Conservation (phyloP, 2,797 vertebrate species). For the Molossus molossus region DNA sequence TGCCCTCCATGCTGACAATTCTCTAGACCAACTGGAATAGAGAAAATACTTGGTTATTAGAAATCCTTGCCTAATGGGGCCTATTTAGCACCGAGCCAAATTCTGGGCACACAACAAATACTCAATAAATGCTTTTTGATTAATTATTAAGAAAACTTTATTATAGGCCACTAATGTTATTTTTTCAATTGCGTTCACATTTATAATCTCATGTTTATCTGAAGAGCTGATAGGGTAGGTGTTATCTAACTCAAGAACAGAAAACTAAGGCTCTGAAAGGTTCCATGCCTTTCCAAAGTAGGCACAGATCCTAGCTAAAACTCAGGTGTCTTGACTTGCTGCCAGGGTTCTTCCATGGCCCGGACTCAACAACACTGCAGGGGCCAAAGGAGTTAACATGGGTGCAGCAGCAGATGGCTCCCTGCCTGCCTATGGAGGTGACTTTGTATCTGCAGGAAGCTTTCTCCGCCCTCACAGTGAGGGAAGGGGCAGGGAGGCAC, state of each 20-base stretch:
- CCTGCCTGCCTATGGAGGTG: neutral
- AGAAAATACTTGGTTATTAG: constrained; percentile 26
- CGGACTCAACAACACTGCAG: neutral
- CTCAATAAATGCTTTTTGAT: neutral
- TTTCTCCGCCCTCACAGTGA: constrained; percentile 43
- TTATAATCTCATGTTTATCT: constrained; percentile 33
- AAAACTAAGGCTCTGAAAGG: constrained; percentile 40
- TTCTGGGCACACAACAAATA: neutral
- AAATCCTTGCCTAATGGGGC: neutral
- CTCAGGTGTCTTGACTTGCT: neutral
- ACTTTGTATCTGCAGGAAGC: constrained; percentile 41
- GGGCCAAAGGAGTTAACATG: neutral
- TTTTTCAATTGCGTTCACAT: constrained; percentile 55
- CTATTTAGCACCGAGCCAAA: neutral
- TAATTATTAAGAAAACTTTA: constrained; percentile 66
- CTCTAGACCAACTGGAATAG: neutral
- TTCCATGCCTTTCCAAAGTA: neutral
- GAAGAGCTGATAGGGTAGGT: neutral
- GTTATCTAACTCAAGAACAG: neutral
- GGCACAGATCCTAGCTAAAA: neutral
- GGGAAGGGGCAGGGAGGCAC: neutral
- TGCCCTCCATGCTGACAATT: neutral
- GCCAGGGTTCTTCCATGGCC: neutral
- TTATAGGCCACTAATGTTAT: constrained; percentile 11
- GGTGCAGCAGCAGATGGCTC: neutral